phyloP scores from a whole-genome alignment of 1,140 invertebrate species.

The Carposina sasakii region DNA sequence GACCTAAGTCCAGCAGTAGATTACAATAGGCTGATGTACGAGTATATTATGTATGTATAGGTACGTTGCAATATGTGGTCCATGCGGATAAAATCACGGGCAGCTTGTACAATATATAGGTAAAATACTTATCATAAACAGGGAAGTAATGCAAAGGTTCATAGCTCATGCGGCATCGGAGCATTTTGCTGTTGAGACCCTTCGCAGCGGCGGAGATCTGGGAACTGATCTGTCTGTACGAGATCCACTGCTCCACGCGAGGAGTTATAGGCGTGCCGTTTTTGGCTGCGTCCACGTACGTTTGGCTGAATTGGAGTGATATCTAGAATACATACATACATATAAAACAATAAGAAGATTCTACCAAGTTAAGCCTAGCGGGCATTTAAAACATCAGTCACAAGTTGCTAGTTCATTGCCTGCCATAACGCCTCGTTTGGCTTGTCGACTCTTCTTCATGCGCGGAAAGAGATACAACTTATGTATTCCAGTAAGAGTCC shows the following conservation, averaged over 20 bases:
- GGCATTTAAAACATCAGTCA: too few relatives aligned
- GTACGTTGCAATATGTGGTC: too few relatives aligned
- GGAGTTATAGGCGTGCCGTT: slow-evolving; percentile 44
- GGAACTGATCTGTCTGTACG: slow-evolving; percentile 15
- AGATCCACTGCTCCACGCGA: slow-evolving; percentile 33
- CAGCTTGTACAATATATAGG: slow-evolving; percentile 9
- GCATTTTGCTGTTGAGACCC: slow-evolving; percentile 21
- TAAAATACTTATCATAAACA: slow-evolving; percentile 38
- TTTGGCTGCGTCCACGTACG: slow-evolving; percentile 32
- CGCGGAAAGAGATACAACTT: too few relatives aligned
- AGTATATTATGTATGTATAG: too few relatives aligned
- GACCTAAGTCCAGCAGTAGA: too few relatives aligned
- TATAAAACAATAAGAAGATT: neutral
- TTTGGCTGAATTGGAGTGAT: slow-evolving; percentile 20
- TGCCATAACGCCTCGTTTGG: too few relatives aligned
- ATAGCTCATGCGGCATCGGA: slow-evolving; percentile 25
- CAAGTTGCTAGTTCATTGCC: too few relatives aligned
- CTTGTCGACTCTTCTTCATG: too few relatives aligned
- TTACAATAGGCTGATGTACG: too few relatives aligned
- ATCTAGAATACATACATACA: slow-evolving; percentile 24
- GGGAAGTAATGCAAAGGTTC: slow-evolving; percentile 36
- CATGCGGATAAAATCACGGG: too few relatives aligned
- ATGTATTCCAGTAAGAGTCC: too few relatives aligned
- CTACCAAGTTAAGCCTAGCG: neutral
- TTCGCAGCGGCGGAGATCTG: slow-evolving; percentile 26